Evolutionary conservation across 2,888 invertebrate species (phyloP).

Genomic region (Metallyticus violacea): DNA sequence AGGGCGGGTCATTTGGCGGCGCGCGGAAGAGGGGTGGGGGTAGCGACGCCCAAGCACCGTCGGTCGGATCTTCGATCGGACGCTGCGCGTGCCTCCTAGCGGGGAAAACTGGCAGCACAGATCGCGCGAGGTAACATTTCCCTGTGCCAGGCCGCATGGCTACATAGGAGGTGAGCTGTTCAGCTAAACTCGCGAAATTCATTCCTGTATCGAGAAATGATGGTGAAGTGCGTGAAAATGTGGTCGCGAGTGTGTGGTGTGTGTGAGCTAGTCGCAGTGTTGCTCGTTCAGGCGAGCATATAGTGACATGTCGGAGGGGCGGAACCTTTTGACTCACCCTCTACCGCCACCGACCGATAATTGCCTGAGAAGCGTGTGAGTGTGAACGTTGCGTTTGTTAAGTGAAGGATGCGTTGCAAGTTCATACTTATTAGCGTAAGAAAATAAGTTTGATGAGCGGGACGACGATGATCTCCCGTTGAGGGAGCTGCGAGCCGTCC

Average conservation of each 20-base stretch:
- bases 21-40: background rate
- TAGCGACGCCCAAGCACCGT: constrained; percentile 25
- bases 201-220: background rate
- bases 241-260: background rate
- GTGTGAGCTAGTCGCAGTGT: too few species aligned
- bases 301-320: background rate
- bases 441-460: too few species aligned
- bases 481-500: background rate
- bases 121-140: constrained; percentile 25
- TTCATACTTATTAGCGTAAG: too few species aligned
- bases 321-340: too few species aligned
- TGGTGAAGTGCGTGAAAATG: background rate
- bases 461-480: background rate
- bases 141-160: background rate
- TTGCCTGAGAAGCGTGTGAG: too few species aligned
- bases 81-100: constrained; percentile 20
- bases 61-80: constrained; percentile 23
- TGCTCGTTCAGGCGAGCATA: too few species aligned
- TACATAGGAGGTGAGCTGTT: background rate
- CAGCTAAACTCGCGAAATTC: too few species aligned
- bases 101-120: constrained; percentile 25
- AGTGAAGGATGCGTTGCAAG: background rate
- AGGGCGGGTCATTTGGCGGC: background rate
- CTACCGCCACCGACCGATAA: too few species aligned
- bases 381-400: too few species aligned